Evolutionary conservation across 2,113 vertebrate genomes (phyloP).

Genomic region (Hippocampus comes): DNA sequence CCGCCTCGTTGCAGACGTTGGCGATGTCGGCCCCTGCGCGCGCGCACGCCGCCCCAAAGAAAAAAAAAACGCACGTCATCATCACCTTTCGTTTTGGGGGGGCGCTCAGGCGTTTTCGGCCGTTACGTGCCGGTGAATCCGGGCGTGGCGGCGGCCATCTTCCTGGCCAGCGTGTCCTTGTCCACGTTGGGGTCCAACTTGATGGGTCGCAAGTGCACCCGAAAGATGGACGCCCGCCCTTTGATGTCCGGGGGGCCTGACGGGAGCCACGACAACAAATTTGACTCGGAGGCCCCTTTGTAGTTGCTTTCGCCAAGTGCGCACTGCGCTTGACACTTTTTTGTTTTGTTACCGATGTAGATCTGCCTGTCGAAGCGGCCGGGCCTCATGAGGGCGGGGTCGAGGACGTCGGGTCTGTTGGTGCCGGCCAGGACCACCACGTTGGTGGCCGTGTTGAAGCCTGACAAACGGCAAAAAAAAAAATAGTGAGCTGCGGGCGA

Average conservation of each 20-base stretch:
- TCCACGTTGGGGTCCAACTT: constrained; percentile 78
- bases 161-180: constrained; percentile 84
- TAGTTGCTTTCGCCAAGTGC: no score
- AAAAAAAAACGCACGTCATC: neutral
- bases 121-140: constrained; percentile 83
- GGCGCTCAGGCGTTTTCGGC: no score
- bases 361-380: constrained; percentile 94
- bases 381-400: constrained; percentile 88
- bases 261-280: neutral
- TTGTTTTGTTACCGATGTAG: constrained; percentile 77
- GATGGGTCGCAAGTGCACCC: constrained; percentile 89
- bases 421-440: constrained; percentile 93
- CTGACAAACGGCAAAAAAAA: constrained; percentile 51
- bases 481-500: neutral
- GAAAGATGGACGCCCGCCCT: constrained; percentile 93
- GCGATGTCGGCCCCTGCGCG: constrained; percentile 88
- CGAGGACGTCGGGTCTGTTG: constrained; percentile 90
- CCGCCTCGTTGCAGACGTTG: constrained; percentile 94
- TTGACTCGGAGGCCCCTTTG: neutral
- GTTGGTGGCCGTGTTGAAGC: constrained; percentile 92
- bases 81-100: neutral
- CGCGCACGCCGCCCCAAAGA: neutral
- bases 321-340: neutral
- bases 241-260: constrained; percentile 93
- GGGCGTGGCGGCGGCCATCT: constrained; percentile 87